Conservation (phyloP, 92 coral and sea anemone genomes). For the Zoanthus sociatus region DNA sequence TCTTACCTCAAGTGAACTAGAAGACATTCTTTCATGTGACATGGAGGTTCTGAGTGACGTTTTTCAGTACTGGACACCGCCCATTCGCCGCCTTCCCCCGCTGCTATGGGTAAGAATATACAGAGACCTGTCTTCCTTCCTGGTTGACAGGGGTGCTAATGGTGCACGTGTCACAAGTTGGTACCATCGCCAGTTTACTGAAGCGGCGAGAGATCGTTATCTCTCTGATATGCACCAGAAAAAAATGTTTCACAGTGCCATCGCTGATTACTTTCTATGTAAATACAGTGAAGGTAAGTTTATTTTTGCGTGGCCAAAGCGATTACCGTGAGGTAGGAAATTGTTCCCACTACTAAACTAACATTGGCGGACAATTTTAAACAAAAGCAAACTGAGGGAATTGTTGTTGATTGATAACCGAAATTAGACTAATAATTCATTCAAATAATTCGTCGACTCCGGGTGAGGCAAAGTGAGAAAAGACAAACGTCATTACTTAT, state of each 20-base stretch:
- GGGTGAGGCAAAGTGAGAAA: neutral
- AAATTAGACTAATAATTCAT: neutral
- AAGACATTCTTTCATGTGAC: constrained; percentile 84
- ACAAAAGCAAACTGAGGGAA: neutral
- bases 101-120: constrained; percentile 86
- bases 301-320: neutral
- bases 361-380: neutral
- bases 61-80: constrained; percentile 95
- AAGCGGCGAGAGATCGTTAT: constrained; percentile 83
- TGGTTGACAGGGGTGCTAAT: constrained; percentile 83
- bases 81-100: constrained; percentile 91
- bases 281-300: constrained; percentile 61
- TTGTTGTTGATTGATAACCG: neutral
- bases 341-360: too few species aligned
- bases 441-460: neutral
- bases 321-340: too few species aligned
- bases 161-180: constrained; percentile 82
- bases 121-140: constrained; percentile 81
- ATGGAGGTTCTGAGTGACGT: constrained; percentile 81
- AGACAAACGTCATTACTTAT: too few species aligned
- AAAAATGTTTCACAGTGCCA: constrained; percentile 66
- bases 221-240: constrained; percentile 72
- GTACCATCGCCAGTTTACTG: constrained; percentile 88
- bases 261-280: constrained; percentile 85
- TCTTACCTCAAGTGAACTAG: constrained; percentile 79